These are phyloP conservation scores for Trichogramma evanescens DNA, from an alignment of 2,888 invertebrate species.

Conservation along the genomic window DNA sequence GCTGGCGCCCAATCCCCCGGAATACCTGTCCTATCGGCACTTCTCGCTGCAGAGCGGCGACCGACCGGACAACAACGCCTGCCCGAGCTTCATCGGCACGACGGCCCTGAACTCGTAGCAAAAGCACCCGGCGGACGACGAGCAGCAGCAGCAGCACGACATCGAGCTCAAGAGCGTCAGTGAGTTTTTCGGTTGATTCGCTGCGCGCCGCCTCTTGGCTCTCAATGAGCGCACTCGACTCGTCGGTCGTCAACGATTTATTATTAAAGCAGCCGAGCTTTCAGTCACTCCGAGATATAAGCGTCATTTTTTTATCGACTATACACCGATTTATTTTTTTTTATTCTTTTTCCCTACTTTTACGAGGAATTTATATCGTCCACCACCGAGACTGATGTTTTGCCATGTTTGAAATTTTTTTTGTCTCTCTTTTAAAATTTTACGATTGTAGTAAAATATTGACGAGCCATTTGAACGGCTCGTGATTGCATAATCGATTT, in stretches of 20 bases:
- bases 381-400: too few relatives aligned
- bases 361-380: too few relatives aligned
- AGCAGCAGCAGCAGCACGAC: conserved; percentile 28
- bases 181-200: conserved; percentile 6
- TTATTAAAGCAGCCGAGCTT: too few relatives aligned
- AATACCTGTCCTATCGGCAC: conserved; percentile 73
- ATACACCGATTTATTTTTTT: neutral
- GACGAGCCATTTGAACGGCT: too few relatives aligned
- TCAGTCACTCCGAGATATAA: conserved; percentile 1
- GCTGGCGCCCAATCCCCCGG: conserved; percentile 61
- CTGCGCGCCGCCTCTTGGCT: neutral
- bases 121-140: conserved; percentile 23
- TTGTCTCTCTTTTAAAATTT: too few relatives aligned
- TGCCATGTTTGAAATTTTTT: too few relatives aligned
- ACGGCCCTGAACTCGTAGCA: conserved; percentile 44
- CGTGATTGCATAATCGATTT: too few relatives aligned
- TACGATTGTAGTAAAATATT: too few relatives aligned
- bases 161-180: conserved; percentile 40
- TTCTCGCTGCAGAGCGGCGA: conserved; percentile 65
- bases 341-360: neutral
- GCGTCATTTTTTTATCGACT: conserved; percentile 6
- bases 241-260: too few relatives aligned
- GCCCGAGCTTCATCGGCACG: conserved; percentile 43
- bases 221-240: too few relatives aligned
- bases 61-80: conserved; percentile 37